These are phyloP conservation scores for Acholoe squamosa DNA, from an alignment of 2,888 invertebrate species.

Conservation along the genomic window DNA sequence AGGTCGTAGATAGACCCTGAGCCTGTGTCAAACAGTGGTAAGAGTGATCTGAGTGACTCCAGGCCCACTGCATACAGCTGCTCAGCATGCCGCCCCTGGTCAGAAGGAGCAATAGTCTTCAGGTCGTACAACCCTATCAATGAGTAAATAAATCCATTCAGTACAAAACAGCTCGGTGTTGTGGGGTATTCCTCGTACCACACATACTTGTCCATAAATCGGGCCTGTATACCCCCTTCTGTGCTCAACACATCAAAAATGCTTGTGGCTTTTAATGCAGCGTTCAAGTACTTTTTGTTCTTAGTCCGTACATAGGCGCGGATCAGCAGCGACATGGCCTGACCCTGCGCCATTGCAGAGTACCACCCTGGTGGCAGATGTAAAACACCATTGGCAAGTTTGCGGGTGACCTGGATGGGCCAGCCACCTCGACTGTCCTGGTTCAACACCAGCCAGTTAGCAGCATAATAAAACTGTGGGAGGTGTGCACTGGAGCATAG, in stretches of 20 bases:
- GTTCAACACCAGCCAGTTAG: slow-evolving; percentile 94
- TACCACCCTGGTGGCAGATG: slow-evolving; percentile 94
- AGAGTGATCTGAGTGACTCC: slow-evolving; percentile 92
- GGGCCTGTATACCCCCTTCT: slow-evolving; percentile 78
- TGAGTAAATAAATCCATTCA: slow-evolving; percentile 99
- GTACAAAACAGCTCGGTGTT: slow-evolving; percentile 93
- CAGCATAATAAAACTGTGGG: slow-evolving; percentile 95
- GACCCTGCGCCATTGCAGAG: slow-evolving; percentile 99
- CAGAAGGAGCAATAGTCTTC: slow-evolving; percentile 88
- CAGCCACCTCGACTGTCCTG: slow-evolving; percentile 96
- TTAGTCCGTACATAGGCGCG: slow-evolving; percentile 92
- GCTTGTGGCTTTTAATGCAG: slow-evolving; percentile 91
- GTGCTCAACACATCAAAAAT: slow-evolving; percentile 86
- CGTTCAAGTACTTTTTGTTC: slow-evolving; percentile 88
- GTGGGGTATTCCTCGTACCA: slow-evolving; percentile 99
- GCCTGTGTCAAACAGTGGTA: slow-evolving; percentile 95
- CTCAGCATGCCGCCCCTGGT: slow-evolving; percentile 84
- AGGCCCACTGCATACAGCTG: slow-evolving; percentile 78
- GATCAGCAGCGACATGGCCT: slow-evolving; percentile 94
- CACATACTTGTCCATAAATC: slow-evolving; percentile 91
- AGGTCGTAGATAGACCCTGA: slow-evolving; percentile 98
- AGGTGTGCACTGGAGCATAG: slow-evolving; percentile 90
- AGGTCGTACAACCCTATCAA: slow-evolving; percentile 97
- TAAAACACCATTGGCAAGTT: slow-evolving; percentile 87
- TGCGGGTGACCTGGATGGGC: slow-evolving; percentile 91